A percentile compares a stretch with the other conserved stretches of the same genome.
Conservation (phyloP, 2,797 vertebrate species). For the Pangasius macronema region DNA sequence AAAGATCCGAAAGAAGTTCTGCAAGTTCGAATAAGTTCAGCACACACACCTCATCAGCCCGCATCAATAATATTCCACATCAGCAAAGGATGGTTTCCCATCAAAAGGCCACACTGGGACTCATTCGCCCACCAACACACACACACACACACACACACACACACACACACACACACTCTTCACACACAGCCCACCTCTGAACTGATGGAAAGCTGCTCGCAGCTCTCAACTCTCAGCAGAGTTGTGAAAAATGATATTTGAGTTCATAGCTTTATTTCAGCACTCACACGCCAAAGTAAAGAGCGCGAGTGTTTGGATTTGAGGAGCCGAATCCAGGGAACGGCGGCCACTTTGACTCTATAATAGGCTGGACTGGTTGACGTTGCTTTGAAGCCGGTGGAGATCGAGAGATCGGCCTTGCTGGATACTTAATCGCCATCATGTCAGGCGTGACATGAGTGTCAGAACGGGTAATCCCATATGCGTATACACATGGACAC, state of each 20-base stretch:
- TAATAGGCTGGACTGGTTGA: slow-evolving; percentile 48
- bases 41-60: slow-evolving; percentile 27
- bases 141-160: slow-evolving; percentile 32
- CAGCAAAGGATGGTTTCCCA: slow-evolving; percentile 21
- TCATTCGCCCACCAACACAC: slow-evolving; percentile 24
- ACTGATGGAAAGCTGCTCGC: slow-evolving; percentile 51
- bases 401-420: slow-evolving; percentile 26
- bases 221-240: slow-evolving; percentile 47
- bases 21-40: slow-evolving; percentile 5
- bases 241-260: slow-evolving; percentile 50
- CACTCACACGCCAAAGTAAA: slow-evolving; percentile 55
- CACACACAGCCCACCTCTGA: slow-evolving; percentile 46
- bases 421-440: slow-evolving; percentile 37
- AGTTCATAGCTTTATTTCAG: slow-evolving; percentile 50
- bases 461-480: slow-evolving; percentile 19
- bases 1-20: neutral
- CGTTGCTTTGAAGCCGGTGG: slow-evolving; percentile 29
- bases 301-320: slow-evolving; percentile 46
- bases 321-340: slow-evolving; percentile 55
- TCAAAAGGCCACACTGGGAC: slow-evolving; percentile 23
- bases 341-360: slow-evolving; percentile 55
- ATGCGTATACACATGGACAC: neutral
- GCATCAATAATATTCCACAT: slow-evolving; percentile 34
- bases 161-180: slow-evolving; percentile 32
- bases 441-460: slow-evolving; percentile 31